A percentile compares a stretch with the other conserved stretches of the same genome.
Conservation (phyloP, 2,113 vertebrate genomes). For the Sphaerodactylus townsendi region DNA sequence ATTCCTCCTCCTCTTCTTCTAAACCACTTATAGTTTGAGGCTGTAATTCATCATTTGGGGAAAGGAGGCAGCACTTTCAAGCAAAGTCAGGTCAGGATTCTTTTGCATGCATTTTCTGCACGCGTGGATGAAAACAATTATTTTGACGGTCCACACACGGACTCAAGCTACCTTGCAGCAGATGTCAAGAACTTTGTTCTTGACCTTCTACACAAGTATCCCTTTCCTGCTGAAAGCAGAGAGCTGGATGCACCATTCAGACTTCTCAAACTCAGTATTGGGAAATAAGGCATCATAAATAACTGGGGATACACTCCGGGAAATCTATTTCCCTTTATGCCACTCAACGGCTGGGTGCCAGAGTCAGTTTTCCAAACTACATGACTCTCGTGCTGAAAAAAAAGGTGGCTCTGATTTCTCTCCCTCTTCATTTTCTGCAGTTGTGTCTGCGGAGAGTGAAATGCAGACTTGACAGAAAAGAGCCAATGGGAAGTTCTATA, state of each 20-base stretch:
- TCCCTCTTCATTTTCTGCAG: neutral
- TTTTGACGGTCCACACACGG: fast-evolving
- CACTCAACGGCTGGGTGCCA: neutral
- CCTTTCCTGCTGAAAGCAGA: fast-evolving
- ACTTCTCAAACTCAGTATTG: fast-evolving
- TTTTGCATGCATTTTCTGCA: fast-evolving
- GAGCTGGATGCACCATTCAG: fast-evolving
- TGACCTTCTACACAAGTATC: fast-evolving
- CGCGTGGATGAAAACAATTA: fast-evolving
- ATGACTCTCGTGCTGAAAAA: fast-evolving
- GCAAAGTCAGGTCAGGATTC: neutral
- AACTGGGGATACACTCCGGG: neutral
- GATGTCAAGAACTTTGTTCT: fast-evolving
- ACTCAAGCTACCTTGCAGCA: fast-evolving
- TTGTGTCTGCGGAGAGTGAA: fast-evolving
- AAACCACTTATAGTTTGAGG: neutral
- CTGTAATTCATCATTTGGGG: neutral
- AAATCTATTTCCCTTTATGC: neutral
- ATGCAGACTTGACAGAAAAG: neutral
- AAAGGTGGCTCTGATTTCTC: neutral
- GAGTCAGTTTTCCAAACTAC: neutral
- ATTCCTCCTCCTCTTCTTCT: too few relatives aligned
- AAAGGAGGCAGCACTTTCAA: neutral
- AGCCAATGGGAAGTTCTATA: slow-evolving; percentile 29
- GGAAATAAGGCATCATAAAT: neutral